These are phyloP conservation scores for Elephas maximus DNA, from an alignment of 2,113 vertebrate species.

Conservation along the genomic window DNA sequence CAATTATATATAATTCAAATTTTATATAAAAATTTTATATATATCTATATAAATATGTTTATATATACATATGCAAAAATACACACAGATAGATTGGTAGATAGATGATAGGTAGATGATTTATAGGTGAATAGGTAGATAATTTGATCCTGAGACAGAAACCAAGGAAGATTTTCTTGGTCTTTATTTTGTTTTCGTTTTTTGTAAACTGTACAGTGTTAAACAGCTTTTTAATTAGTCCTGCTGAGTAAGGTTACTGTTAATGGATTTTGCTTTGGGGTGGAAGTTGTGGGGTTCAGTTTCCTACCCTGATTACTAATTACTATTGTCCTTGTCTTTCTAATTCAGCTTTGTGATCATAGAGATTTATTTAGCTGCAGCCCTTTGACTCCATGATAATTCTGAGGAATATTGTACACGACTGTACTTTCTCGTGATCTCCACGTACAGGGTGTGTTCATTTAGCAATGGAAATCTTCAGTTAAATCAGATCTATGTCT, in stretches of 20 bases:
- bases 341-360: conserved; percentile 74
- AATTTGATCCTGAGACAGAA: not conserved
- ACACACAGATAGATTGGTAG: not conserved
- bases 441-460: not conserved
- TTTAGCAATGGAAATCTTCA: conserved; percentile 30
- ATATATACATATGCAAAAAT: no score
- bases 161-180: not conserved
- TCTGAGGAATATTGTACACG: not conserved
- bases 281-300: conserved; percentile 65
- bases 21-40: no score
- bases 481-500: not conserved
- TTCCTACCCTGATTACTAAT: conserved; percentile 82
- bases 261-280: conserved; percentile 79
- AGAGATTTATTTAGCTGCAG: conserved; percentile 71
- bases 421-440: not conserved
- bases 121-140: not conserved
- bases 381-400: not conserved
- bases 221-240: conserved; percentile 76
- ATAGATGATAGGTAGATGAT: not conserved
- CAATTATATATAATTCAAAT: no score
- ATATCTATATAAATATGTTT: not conserved
- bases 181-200: conserved; percentile 43
- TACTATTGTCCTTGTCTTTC: conserved; percentile 80
- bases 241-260: conserved; percentile 69
- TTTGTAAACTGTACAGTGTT: not conserved